Conservation (phyloP, 2,888 invertebrate genomes). For the Calliscelio sp. region DNA sequence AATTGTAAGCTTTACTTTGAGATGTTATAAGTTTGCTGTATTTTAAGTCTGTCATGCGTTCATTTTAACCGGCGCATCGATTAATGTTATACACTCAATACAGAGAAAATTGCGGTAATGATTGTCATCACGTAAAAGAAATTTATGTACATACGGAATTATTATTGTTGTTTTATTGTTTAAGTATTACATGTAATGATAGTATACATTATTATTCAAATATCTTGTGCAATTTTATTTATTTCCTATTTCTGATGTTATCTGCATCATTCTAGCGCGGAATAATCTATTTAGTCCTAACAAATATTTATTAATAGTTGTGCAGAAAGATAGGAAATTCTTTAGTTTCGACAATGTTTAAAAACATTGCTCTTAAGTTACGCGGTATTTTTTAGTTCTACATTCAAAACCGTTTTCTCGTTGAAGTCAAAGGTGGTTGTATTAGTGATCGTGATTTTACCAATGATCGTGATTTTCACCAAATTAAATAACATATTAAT, state of each 20-base stretch:
- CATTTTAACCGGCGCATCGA: slow-evolving; percentile 11
- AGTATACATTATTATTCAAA: slow-evolving; percentile 38
- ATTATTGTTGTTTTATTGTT: slow-evolving; percentile 84
- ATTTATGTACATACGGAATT: slow-evolving; percentile 81
- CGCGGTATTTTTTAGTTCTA: too few species aligned
- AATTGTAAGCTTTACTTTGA: slow-evolving; percentile 62
- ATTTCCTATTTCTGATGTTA: slow-evolving; percentile 2
- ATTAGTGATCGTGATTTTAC: too few species aligned
- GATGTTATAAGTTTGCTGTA: slow-evolving; percentile 54
- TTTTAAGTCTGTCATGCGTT: slow-evolving; percentile 43
- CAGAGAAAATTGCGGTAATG: slow-evolving; percentile 59
- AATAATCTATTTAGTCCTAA: too few species aligned
- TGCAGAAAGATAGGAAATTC: too few species aligned
- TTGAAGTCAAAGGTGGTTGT: too few species aligned
- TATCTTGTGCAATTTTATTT: slow-evolving; percentile 20
- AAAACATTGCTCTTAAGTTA: too few species aligned
- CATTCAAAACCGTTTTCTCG: too few species aligned
- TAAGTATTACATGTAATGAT: slow-evolving; percentile 79
- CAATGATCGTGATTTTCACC: too few species aligned
- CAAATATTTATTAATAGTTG: too few species aligned
- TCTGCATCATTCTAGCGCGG: too few species aligned
- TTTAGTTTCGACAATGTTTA: too few species aligned
- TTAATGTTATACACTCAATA: slow-evolving; percentile 61
- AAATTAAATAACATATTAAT: too few species aligned
- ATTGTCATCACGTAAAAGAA: slow-evolving; percentile 65